Conservation (phyloP, 2,888 invertebrate genomes). For the Thecophora atra region DNA sequence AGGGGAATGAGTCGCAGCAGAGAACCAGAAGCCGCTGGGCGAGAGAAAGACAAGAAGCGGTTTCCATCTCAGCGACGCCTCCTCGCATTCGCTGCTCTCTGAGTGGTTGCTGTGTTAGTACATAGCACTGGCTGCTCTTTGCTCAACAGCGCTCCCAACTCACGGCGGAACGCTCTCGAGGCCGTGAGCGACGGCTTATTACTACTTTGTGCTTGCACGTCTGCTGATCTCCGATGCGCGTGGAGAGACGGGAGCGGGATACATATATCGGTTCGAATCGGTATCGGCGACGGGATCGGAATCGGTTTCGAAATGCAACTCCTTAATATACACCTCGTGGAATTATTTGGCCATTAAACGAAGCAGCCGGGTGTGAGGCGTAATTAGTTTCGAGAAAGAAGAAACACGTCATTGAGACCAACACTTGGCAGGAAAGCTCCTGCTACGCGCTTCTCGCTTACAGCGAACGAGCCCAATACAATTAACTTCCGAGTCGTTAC, state of each 20-base stretch:
- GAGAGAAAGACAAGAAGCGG: background rate
- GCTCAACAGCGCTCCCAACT: background rate
- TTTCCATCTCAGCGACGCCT: conserved; percentile 12
- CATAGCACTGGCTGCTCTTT: conserved; percentile 10
- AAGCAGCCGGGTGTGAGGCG: conserved; percentile 34
- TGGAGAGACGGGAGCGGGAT: conserved; percentile 45
- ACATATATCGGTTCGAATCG: conserved; percentile 40
- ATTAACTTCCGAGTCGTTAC: conserved; percentile 26
- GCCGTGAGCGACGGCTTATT: conserved; percentile 55
- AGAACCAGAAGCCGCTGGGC: background rate
- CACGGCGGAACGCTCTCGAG: background rate
- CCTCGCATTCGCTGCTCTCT: background rate
- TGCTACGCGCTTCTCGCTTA: background rate
- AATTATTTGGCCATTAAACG: conserved; percentile 48
- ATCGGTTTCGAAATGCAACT: conserved; percentile 50
- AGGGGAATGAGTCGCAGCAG: no score
- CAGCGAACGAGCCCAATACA: conserved; percentile 6
- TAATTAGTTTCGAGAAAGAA: conserved; percentile 32
- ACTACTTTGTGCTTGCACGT: conserved; percentile 52
- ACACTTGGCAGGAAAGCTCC: background rate
- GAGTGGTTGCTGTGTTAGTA: conserved; percentile 27
- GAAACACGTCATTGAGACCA: background rate
- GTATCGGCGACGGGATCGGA: conserved; percentile 45
- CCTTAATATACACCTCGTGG: conserved; percentile 55
- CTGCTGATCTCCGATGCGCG: conserved; percentile 38